phyloP scores from a whole-genome alignment of 2,797 vertebrate genomes.

The Poecilia wingei region DNA sequence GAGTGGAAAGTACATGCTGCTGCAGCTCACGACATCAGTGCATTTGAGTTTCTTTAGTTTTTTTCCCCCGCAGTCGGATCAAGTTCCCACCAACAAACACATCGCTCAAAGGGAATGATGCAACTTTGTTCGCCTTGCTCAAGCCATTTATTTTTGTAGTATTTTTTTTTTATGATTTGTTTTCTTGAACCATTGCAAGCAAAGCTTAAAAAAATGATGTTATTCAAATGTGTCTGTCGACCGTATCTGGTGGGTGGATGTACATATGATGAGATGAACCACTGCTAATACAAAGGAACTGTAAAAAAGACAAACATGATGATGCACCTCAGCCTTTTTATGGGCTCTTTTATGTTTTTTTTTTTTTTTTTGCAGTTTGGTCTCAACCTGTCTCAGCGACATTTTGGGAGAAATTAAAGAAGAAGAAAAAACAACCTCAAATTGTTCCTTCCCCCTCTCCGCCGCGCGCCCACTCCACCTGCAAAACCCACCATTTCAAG shows the following conservation, averaged over 20 bases:
- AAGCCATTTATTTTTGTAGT: conserved; percentile 79
- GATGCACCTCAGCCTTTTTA: conserved; percentile 67
- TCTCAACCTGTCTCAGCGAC: conserved; percentile 67
- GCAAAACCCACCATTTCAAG: conserved; percentile 72
- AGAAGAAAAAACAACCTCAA: conserved; percentile 53
- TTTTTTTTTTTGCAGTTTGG: conserved; percentile 48
- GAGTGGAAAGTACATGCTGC: conserved; percentile 73
- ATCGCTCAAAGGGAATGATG: conserved; percentile 78
- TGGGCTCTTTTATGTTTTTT: conserved; percentile 20
- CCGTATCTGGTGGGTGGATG: conserved; percentile 48
- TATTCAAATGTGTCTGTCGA: conserved; percentile 67
- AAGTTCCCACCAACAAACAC: conserved; percentile 54
- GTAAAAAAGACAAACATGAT: conserved; percentile 67
- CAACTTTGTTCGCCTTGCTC: conserved; percentile 76
- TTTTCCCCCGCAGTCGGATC: conserved; percentile 45
- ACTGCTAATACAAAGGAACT: conserved; percentile 77
- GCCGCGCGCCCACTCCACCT: conserved; percentile 31
- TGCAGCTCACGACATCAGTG: conserved; percentile 68
- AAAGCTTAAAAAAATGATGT: conserved; percentile 65
- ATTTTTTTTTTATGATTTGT: conserved; percentile 48
- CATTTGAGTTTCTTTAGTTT: conserved; percentile 33
- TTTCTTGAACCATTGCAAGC: conserved; percentile 69
- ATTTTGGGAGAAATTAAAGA: conserved; percentile 32
- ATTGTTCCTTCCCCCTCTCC: conserved; percentile 14
- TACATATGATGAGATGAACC: conserved; percentile 66